Percentiles rank a stretch among this genome's conserved stretches.
Conservation (phyloP, 2,113 vertebrate species). For the Silurus glanis region DNA sequence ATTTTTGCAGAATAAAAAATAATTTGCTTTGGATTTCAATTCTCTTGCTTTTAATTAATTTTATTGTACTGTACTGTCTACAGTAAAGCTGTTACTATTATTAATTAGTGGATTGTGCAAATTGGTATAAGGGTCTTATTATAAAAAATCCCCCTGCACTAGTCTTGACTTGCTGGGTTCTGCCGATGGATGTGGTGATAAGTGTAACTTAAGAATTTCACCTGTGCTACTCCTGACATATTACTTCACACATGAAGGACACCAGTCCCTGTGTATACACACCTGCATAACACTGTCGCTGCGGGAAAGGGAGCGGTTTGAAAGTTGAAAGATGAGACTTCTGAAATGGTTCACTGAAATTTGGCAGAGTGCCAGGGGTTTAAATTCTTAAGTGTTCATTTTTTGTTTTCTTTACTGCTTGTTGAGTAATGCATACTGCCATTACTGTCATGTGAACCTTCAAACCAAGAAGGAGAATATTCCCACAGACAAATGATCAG, state of each 20-base stretch:
- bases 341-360: background rate
- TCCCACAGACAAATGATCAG: background rate
- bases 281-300: constrained; percentile 32
- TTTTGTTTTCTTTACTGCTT: background rate
- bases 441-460: background rate
- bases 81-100: background rate
- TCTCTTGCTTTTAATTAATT: background rate
- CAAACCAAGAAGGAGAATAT: background rate
- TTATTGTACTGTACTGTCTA: background rate
- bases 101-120: background rate
- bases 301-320: background rate
- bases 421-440: background rate
- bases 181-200: background rate
- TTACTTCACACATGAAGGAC: constrained; percentile 30
- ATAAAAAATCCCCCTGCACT: background rate
- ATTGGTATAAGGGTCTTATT: background rate
- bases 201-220: background rate
- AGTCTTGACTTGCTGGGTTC: constrained; percentile 5
- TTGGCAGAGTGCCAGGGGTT: background rate
- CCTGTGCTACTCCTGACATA: constrained; percentile 16
- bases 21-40: background rate
- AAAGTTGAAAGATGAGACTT: constrained; percentile 21
- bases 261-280: background rate
- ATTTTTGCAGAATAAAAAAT: background rate
- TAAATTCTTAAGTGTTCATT: background rate